Base-by-base conservation (phyloP, 2,888 invertebrate genomes). In the Tuberolachnus salignus region DNA sequence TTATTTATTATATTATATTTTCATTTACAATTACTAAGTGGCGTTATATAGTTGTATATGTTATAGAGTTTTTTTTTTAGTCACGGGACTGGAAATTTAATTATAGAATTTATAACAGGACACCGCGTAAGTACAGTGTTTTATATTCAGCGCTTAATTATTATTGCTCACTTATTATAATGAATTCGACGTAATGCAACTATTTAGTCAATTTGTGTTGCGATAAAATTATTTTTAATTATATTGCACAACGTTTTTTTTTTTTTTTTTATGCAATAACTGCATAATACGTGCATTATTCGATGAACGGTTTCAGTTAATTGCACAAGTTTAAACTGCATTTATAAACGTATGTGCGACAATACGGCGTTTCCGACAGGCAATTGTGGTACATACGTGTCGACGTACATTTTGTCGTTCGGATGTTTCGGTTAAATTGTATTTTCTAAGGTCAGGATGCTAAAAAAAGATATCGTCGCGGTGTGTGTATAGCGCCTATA, bases 311-410 rank as follows among this genome's bases (percentile, higher is more conserved):
- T 53, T n/a, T 53, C n/a, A 53, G 19, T 53, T 53, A 19, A 34
- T 34, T n/a, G 19, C 1, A 53, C 19, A 16, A 34, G n/a, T 44
- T n/a, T 34, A 42, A 42, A 34, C 26, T 19, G 34, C 23, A 51
- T 57, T 44, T 44, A 8, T 63, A 21, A 11, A 21, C 6, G 51
- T n/a, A n/a, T n/a, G 26, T 49, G 26, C 0, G n/a, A 3, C 14
- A 9, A 23, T 42, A 57, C 74, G 74, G 74, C 64, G 74, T 55
- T 75, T 55, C 8, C 44, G 26, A 19, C n/a, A 64, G 74, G 66
- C 74, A 75, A 75, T 75, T 75, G 44, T 66, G 74, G 55, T 75
- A 57, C 74, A 66, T 44, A 16, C 16, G 23, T 64, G 73, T 74
- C 57, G 9, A 23, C 70, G 34, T 34, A 34, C 34, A 34, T 4